Base-by-base conservation (phyloP, 2,113 vertebrate species). In the Gopherus flavomarginatus region DNA sequence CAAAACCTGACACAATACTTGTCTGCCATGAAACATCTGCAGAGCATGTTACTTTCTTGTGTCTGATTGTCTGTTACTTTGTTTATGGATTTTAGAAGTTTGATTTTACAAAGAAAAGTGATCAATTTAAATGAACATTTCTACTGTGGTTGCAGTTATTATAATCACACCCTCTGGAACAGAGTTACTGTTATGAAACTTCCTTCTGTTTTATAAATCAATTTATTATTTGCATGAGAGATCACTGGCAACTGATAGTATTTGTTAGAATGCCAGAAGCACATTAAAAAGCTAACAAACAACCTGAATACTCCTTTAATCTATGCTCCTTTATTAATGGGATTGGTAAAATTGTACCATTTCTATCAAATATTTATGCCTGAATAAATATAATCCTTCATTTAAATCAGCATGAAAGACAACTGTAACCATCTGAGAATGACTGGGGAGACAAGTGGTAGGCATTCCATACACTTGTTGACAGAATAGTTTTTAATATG, bases 181-280 rank as follows among this genome's bases (percentile, higher is more conserved):
- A 69, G n/a, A 90, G 78, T 78, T 81, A 87, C 80, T 57, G 35
- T 38, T 57, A 83, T 57, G 81, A 96, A 81, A 94, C 85, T 94
- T 91, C 81, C 79, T 85, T 83, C 75, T 90, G 31, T n/a, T 96
- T 95, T 95, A 88, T 83, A 93, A 90, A 92, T 65, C 83, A 90
- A 83, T 88, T 56, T 65, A 92, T 85, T 90, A 86, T 96, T 95
- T 92, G 92, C 54, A 85, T 38, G 93, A 91, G 49, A 81, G 77
- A 90, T 14, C 78, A 54, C n/a, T 94, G 88, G 92, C 86, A 95
- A 88, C 50, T 94, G 82, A 5, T 65, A 90, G 12, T 9, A 35
- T 91, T 59, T 92, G 27, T 59, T n/a, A n/a, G 75, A 83, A 27
- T 88, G n/a, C 62, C 29, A 86, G 87, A 96, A 86, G 35, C 52